Base-by-base conservation (phyloP, 2,113 vertebrate species). In the Terrapene triunguis region DNA sequence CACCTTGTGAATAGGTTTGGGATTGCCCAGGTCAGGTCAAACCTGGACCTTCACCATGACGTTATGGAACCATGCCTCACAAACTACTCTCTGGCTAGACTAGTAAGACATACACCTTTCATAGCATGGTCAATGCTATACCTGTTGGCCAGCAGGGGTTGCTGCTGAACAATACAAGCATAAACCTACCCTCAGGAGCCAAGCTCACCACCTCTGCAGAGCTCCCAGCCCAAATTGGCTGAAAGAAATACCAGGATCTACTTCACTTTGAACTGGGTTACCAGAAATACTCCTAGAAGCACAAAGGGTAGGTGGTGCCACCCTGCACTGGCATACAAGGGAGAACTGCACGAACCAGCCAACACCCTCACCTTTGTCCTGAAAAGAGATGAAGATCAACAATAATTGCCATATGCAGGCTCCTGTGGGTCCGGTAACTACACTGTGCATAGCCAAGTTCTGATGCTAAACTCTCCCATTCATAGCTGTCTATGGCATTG, bases 211-310 rank as follows among this genome's bases (percentile, higher is more conserved):
- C 29, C 62, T 59, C 11, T 1, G 0, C n/a, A 38, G 65, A 72
- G 9, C 65, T 19, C 65, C n/a, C 35, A 19, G 8, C 47, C 16
- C 32, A 51, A 27, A 51, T 6, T 11, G 10, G 3, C 79, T 51
- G n/a, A 50, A n/a, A 76, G 74, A 50, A 51, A 50, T 10, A 69
- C 32, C 13, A 50, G 16, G 7, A n/a, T 9, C 19, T 54, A 10
- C 69, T 27, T 8, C 54, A n/a, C 35, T 55, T 48, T 0, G 0
- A n/a, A 2, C 1, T 10, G 24, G 11, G 3, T 2, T 27, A 9
- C 10, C 1, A 53, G 12, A 89, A 89, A 88, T 0, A 0, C 6
- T 42, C 51, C 24, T 2, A 13, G 4, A 8, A 14, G 5, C 17
- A 1, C 0, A 55, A 0, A 3, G 42, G 21, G 2, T 53, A 54